Evolutionary conservation across 2,888 invertebrate genomes (phyloP).

Genomic region (Drosophila antonietae): DNA sequence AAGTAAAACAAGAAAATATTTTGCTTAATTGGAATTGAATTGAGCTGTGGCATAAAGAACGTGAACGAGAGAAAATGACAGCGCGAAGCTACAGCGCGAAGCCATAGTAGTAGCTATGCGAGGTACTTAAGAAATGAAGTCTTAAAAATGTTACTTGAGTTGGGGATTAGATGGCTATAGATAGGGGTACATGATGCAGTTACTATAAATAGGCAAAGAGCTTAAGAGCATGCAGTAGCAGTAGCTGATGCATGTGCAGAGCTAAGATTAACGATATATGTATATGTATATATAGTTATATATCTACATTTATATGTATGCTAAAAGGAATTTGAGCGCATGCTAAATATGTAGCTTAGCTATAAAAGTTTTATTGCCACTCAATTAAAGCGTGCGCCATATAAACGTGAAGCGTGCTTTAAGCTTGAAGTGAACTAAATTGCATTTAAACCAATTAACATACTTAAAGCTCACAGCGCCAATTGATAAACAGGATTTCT

Average conservation of each 20-base stretch:
- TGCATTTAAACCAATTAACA: slow-evolving; percentile 2
- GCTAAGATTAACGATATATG: background rate
- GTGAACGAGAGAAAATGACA: background rate
- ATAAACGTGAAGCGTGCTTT: background rate
- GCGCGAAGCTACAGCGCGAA: slow-evolving; percentile 44
- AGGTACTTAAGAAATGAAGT: slow-evolving; percentile 30
- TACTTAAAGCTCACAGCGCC: background rate
- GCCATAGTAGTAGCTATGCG: slow-evolving; percentile 35
- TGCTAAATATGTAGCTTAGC: background rate
- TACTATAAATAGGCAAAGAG: slow-evolving; percentile 4
- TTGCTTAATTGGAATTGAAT: slow-evolving; percentile 38
- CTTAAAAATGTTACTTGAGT: slow-evolving; percentile 48
- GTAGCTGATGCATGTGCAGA: background rate
- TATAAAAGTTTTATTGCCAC: slow-evolving; percentile 3
- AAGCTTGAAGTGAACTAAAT: background rate
- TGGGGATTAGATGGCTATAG: slow-evolving; percentile 5
- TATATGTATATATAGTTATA: background rate
- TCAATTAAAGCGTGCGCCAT: background rate
- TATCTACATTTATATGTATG: background rate
- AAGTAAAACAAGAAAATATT: slow-evolving; percentile 5
- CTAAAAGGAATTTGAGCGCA: background rate
- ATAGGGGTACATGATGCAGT: background rate
- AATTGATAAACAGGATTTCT: background rate
- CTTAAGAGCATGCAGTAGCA: slow-evolving; percentile 22
- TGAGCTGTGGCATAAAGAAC: background rate